Conservation (phyloP, 2,888 invertebrate genomes). For the Rotaria magnacalcarata region DNA sequence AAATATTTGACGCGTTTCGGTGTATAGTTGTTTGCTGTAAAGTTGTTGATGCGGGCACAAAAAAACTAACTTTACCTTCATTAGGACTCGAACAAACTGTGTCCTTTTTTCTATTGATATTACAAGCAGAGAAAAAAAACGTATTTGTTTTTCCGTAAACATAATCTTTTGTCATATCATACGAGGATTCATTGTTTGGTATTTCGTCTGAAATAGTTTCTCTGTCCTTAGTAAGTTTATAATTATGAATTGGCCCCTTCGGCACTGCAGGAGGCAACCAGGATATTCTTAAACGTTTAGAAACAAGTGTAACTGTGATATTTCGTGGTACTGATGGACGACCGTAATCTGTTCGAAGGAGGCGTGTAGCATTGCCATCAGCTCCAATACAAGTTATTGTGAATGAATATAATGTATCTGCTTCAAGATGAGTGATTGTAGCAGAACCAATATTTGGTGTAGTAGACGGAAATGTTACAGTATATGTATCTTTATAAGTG, state of each 20-base stretch:
- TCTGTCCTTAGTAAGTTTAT: background rate
- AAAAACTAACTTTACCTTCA: background rate
- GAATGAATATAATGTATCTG: no score
- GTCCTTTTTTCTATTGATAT: background rate
- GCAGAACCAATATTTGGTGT: no score
- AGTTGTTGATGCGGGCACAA: background rate
- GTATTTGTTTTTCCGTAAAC: background rate
- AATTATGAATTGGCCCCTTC: background rate
- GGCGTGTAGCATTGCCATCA: no score
- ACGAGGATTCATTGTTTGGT: background rate
- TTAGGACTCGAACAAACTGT: background rate
- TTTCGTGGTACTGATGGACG: background rate
- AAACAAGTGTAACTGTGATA: background rate
- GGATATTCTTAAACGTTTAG: background rate
- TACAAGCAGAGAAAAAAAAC: background rate
- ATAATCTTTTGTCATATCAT: background rate
- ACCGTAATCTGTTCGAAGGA: background rate
- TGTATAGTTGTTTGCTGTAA: no score
- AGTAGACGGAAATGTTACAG: no score
- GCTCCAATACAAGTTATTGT: no score
- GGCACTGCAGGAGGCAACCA: background rate
- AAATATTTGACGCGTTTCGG: background rate
- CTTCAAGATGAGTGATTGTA: no score
- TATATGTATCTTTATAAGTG: no score
- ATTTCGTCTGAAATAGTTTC: background rate